Percentiles rank a stretch among this genome's conserved stretches.
Conservation (phyloP, 2,888 invertebrate species). For the Hydrotaea diabolus region DNA sequence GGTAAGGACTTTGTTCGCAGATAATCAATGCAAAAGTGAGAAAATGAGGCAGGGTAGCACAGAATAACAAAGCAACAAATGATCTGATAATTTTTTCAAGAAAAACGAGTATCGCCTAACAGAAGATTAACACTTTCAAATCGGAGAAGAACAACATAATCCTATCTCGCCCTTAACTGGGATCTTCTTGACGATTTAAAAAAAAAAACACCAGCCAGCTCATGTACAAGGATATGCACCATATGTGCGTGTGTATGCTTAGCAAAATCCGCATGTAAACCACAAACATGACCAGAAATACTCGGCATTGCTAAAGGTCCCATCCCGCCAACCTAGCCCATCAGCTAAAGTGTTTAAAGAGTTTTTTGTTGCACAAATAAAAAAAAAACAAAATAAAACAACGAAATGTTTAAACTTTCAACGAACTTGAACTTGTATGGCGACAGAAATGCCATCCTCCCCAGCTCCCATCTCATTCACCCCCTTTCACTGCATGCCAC, state of each 20-base stretch:
- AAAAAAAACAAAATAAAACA: slow-evolving; percentile 39
- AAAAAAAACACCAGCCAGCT: background rate
- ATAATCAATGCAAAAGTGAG: slow-evolving; percentile 20
- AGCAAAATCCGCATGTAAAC: background rate
- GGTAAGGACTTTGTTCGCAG: background rate
- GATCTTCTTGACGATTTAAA: background rate
- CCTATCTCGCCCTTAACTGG: background rate
- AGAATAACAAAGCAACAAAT: background rate
- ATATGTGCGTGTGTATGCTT: background rate
- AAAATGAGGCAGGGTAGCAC: slow-evolving; percentile 7
- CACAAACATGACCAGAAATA: slow-evolving; percentile 2
- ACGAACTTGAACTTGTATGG: slow-evolving; percentile 66
- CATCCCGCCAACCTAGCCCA: background rate
- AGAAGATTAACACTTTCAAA: slow-evolving; percentile 24
- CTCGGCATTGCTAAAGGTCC: background rate
- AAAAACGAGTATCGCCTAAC: background rate
- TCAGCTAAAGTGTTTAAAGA: slow-evolving; percentile 31
- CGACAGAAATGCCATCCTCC: too few relatives aligned
- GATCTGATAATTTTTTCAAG: background rate
- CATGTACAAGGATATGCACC: background rate
- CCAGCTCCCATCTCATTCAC: slow-evolving; percentile 33
- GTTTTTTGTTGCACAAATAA: slow-evolving; percentile 52
- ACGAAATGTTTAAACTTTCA: slow-evolving; percentile 58
- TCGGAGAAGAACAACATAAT: background rate
- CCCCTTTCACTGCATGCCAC: background rate